Percentiles rank a stretch among this genome's conserved stretches.
phyloP scores from a whole-genome alignment of 2,797 vertebrate species.

The Cyprinodon diabolis region DNA sequence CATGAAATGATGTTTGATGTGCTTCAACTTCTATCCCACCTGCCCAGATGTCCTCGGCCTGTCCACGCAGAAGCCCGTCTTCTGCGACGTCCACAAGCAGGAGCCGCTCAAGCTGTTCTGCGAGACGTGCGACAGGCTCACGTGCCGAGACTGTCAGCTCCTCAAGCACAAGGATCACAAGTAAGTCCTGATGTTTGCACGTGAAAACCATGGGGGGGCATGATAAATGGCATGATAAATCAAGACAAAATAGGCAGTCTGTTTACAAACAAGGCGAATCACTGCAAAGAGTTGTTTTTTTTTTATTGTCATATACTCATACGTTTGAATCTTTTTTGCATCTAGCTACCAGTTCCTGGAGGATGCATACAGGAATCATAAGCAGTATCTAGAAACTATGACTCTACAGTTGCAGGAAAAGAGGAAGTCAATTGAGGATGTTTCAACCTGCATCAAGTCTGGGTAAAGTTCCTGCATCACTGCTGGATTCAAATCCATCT shows the following conservation, averaged over 20 bases:
- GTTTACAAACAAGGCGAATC: too few species aligned
- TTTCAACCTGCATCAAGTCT: constrained; percentile 90
- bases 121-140: constrained; percentile 97
- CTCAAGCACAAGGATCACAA: constrained; percentile 98
- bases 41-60: constrained; percentile 87
- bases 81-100: constrained; percentile 97
- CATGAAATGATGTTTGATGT: background rate
- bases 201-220: too few species aligned
- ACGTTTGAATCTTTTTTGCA: background rate
- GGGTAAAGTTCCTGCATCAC: constrained; percentile 78
- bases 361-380: constrained; percentile 97
- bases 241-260: background rate
- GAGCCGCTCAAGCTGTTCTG: constrained; percentile 97
- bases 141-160: constrained; percentile 96
- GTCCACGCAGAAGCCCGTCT: constrained; percentile 91
- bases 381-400: constrained; percentile 93
- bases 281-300: too few species aligned
- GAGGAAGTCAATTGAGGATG: constrained; percentile 93
- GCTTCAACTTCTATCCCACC: background rate
- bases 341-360: constrained; percentile 95
- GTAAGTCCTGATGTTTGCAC: constrained; percentile 67
- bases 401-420: constrained; percentile 96
- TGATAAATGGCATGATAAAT: too few species aligned
- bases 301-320: background rate
- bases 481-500: background rate